Evolutionary conservation across 2,113 vertebrate genomes (phyloP).

Genomic region (Daboia siamensis): DNA sequence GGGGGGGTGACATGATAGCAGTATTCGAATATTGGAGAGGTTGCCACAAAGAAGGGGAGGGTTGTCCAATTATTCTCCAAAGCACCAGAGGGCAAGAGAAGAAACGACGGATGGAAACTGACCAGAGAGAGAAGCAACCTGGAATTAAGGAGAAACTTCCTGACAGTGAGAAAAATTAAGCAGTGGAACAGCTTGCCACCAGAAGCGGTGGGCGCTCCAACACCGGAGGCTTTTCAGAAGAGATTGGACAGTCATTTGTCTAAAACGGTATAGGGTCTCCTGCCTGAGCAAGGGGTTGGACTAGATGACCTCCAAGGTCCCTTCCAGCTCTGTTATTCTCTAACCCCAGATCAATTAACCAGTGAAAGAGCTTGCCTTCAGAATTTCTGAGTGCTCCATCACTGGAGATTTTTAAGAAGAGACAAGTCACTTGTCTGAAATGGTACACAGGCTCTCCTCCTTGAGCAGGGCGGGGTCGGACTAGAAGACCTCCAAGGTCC

Average conservation of each 20-base stretch:
- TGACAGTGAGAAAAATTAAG: not conserved
- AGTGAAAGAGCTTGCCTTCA: not conserved
- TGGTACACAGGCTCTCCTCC: not conserved
- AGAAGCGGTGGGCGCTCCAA: not conserved
- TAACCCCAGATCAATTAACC: not conserved
- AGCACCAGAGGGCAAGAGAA: not conserved
- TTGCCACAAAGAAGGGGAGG: not conserved
- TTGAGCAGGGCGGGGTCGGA: not conserved
- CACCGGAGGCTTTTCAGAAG: not conserved
- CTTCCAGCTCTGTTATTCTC: not conserved
- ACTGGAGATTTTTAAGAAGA: not conserved
- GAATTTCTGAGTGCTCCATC: fast-evolving
- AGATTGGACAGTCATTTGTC: fast-evolving
- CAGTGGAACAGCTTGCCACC: not conserved
- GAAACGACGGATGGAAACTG: too few species aligned
- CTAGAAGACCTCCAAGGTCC: not conserved
- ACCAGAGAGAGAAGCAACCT: not conserved
- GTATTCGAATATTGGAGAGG: too few species aligned
- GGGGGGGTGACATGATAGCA: too few species aligned
- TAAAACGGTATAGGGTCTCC: not conserved
- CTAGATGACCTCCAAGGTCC: too few species aligned
- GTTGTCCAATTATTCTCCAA: too few species aligned
- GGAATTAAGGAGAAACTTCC: not conserved
- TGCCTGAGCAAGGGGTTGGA: too few species aligned
- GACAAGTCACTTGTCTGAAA: fast-evolving